Conservation (phyloP, 2,113 vertebrate species). For the Camelus bactrianus region DNA sequence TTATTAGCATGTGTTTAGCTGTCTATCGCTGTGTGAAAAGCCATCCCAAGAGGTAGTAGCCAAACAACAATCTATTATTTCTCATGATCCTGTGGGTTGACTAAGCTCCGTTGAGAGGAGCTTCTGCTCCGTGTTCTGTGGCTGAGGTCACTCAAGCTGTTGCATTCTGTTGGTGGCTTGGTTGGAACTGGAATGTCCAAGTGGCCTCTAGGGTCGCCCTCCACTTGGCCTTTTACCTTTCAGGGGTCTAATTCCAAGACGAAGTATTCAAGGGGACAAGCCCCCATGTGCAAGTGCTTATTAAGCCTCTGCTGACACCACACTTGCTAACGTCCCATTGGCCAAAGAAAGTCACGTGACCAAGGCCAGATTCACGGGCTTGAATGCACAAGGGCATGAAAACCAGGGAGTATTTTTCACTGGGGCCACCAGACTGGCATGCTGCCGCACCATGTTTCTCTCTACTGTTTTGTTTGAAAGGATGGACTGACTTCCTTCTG, state of each 20-base stretch:
- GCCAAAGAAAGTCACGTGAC: neutral
- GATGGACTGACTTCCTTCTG: neutral
- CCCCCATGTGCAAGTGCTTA: neutral
- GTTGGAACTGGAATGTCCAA: neutral
- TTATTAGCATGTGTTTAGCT: neutral
- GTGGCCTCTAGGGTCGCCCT: neutral
- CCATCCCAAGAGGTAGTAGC: neutral
- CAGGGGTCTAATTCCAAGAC: neutral
- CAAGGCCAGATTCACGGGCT: neutral
- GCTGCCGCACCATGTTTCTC: neutral
- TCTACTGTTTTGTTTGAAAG: slow-evolving; percentile 20
- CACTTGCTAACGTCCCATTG: neutral
- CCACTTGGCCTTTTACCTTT: neutral
- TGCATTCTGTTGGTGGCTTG: neutral
- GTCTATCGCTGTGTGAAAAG: neutral
- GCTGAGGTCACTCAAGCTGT: neutral
- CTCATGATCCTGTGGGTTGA: neutral
- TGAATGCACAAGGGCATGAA: neutral
- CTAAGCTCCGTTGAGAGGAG: neutral
- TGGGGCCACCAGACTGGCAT: neutral
- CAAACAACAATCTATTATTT: neutral
- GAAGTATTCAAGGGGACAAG: neutral
- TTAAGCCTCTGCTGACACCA: neutral
- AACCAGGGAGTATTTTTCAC: neutral
- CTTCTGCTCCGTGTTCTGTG: neutral